Evolutionary conservation across 37 sponge, comb jelly and placozoan species (phyloP), one percentile per base, ranked within the genome.

Genomic region (Tethya wilhelma): DNA sequence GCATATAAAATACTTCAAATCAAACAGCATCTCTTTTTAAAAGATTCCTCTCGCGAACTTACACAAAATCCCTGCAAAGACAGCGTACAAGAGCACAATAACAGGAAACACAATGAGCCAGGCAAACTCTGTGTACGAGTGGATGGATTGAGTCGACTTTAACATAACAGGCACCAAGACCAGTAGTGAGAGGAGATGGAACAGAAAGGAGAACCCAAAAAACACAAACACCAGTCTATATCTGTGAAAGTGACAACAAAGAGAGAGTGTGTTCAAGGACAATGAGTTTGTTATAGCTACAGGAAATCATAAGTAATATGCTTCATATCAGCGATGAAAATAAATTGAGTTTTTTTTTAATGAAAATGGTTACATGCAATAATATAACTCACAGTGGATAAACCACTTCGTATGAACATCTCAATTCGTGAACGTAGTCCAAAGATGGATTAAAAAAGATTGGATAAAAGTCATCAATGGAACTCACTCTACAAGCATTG

Each of bases 391-490:
- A 85, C 85, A 85, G 45, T 41, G 85, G 85, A 41, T 85, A 77
- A 7, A 68, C 78, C 38, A 85, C 85, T 28, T 85, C 85, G 36
- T 68, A 85, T 4, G 78, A 38, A 30, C 85, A 85, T 62, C 77
- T 0, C 26, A 85, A 25, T 4, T 31, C 14, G 45, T 69, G 59
- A 23, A 77, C 78, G 40, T 60, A 85, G 63, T 85, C 85, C 25
- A 28, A 22, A 1, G 44, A 45, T 5, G 85, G 85, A 60, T 85
- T 85, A 57, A 44, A 85, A 63, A 85, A 85, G 25, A 85, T 76
- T 28, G 85, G 78, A 59, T 85, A 85, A 30, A 76, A 85, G 69
- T 85, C 85, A 26, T 30, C 39, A 25, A 85, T 49, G 28, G 36
- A 28, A 0, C 17, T 2, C 36, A 77, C 78, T 34, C 63, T 22